Evolutionary conservation across 2,888 invertebrate species (phyloP), one percentile per base, ranked within the genome.

Genomic region (Myopa testacea): DNA sequence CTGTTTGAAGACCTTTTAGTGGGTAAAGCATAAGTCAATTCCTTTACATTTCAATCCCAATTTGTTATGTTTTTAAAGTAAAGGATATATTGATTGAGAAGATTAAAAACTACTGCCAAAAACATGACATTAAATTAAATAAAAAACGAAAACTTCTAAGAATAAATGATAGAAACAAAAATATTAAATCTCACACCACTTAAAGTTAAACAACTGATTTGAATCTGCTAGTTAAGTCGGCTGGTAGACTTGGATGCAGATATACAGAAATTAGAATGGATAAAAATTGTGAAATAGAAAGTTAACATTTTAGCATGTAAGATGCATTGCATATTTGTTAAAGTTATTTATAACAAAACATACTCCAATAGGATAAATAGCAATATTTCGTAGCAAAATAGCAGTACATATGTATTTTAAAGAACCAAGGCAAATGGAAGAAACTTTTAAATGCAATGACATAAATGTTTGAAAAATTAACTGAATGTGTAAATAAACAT

Each of bases 211-310:
- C 78, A 81, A 80, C 67, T 72, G 65, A 65, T 37, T 65, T 52
- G 55, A 71, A 16, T 55, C 55, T 71, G 63, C 55, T 45, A 67
- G 37, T 37, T 6, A 14, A 38, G 14, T 16, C n/a, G 37, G 1
- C 65, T 34, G 65, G 52, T 37, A 34, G 74, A 65, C 40, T 55
- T 55, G 70, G 68, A 37, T 40, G 38, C 55, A 75, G 60, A 68
- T 14, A 55, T 63, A 16, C 40, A 70, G 45, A 72, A 76, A 78
- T 78, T 84, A 84, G 82, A 82, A 81, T 81, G 82, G 82, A 78
- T 79, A 79, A 84, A 85, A 87, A 84, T 85, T 87, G 87, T 87
- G 87, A 87, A 87, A 87, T 87, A 86, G 84, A 87, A 87, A 87
- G 87, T 87, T 87, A 87, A 87, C 87, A 87, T 88, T 87, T 84